A percentile compares a stretch with the other conserved stretches of the same genome.
These are phyloP conservation scores for Chymomyza costata DNA, from an alignment of 1,140 invertebrate species.

Conservation along the genomic window DNA sequence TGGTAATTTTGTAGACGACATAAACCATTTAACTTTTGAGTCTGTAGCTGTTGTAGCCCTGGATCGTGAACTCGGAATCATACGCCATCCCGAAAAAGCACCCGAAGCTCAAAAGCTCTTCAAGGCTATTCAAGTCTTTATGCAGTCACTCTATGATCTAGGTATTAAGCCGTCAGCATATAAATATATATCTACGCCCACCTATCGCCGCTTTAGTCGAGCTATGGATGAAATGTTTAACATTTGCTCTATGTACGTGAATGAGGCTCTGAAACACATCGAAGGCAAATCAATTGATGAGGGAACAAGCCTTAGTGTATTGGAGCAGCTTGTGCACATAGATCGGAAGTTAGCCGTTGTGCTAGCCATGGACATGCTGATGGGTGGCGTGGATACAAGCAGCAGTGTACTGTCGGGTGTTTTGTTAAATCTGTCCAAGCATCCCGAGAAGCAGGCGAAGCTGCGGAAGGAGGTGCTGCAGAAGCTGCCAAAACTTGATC, in stretches of 20 bases:
- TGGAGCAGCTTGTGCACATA: conserved; percentile 78
- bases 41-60: conserved; percentile 82
- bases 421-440: conserved; percentile 70
- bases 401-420: conserved; percentile 22
- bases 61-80: conserved; percentile 67
- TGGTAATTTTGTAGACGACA: conserved; percentile 78
- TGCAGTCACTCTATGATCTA: conserved; percentile 64
- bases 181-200: conserved; percentile 78
- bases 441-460: conserved; percentile 76
- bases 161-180: conserved; percentile 80
- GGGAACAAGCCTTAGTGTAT: conserved; percentile 73
- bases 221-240: conserved; percentile 52
- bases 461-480: conserved; percentile 76
- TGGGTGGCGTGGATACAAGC: conserved; percentile 84
- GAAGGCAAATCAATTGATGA: conserved; percentile 5
- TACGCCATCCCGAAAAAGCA: not conserved
- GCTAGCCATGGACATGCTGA: conserved; percentile 83
- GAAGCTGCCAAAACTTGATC: conserved; percentile 46
- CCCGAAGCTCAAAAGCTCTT: conserved; percentile 18
- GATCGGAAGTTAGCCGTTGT: conserved; percentile 78
- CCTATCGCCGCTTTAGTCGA: conserved; percentile 77
- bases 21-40: conserved; percentile 83
- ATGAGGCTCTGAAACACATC: conserved; percentile 38
- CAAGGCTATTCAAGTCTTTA: conserved; percentile 14
- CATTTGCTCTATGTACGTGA: conserved; percentile 32